These are phyloP conservation scores for Eospalax fontanierii DNA, from an alignment of 2,797 vertebrate genomes.

Conservation along the genomic window DNA sequence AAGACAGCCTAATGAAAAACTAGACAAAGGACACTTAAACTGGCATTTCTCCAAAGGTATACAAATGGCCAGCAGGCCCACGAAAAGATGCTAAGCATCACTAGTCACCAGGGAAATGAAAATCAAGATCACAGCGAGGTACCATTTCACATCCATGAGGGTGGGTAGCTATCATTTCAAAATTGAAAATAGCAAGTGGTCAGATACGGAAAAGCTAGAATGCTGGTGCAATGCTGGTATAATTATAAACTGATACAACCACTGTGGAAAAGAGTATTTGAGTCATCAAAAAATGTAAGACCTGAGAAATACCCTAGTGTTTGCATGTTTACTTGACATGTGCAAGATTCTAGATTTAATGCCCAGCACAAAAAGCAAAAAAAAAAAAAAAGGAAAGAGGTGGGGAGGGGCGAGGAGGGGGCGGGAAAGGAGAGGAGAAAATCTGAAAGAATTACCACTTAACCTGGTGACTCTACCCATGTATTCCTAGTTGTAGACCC, in stretches of 20 bases:
- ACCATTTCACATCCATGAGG: not conserved
- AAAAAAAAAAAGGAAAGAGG: not conserved
- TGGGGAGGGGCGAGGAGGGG: too few species aligned
- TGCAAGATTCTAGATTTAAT: not conserved
- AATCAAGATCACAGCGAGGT: not conserved
- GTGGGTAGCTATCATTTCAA: not conserved
- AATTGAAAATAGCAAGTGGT: not conserved
- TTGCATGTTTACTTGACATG: too few species aligned
- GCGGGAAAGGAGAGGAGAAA: not conserved
- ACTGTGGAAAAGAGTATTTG: not conserved
- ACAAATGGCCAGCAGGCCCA: not conserved
- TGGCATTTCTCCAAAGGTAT: not conserved
- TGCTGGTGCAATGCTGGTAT: not conserved
- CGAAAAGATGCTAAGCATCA: not conserved
- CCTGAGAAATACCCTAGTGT: too few species aligned
- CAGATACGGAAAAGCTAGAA: not conserved
- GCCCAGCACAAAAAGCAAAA: not conserved
- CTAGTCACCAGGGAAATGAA: not conserved
- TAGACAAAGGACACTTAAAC: not conserved
- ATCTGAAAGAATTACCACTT: not conserved
- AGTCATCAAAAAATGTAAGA: not conserved
- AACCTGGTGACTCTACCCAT: not conserved
- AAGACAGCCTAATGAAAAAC: slow-evolving; percentile 9
- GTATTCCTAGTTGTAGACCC: not conserved
- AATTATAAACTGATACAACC: not conserved